Base-by-base conservation (phyloP, 2,888 invertebrate genomes). In the Brenthis hecate region DNA sequence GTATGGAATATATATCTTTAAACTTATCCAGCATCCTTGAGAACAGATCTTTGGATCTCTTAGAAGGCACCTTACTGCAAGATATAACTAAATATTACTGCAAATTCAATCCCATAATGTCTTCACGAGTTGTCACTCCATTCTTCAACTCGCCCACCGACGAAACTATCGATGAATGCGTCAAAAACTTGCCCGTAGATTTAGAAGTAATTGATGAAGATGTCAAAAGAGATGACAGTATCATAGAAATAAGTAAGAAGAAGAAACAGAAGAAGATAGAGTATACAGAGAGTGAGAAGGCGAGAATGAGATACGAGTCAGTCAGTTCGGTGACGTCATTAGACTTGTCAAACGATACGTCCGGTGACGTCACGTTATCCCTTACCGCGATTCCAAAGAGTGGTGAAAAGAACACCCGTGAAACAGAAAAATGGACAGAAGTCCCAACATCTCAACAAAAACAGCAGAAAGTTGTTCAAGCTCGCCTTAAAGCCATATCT, bases 1-100 rank as follows among this genome's bases (percentile, higher is more conserved):
- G 96, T 82, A 94, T 96, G 94, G 95, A 96, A 78, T 98, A 96
- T 79, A 96, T 98, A 69, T 94, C 94, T 6, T 90, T 96, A 61
- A 98, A 98, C 85, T 84, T 98, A 56, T 89, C 95, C 6, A 93
- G 95, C 19, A 87, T 97, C 13, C 86, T 98, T 6, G 96, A 96
- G 84, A 94, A 94, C 74, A 94, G 94, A 78, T 88, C 93, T 47
- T 86, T 97, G 63, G 96, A 96, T 71, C 84, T 91, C 16, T 82
- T 97, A 67, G 95, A 95, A 71, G 89, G 94, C 1, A 88, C 91
- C 0, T 86, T 95, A 0, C 82, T 97, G 36, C 91, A 94, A 56
- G 95, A 95, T 56, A 90, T 97, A 19, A 94, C 95, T 3, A 87
- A 89, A 5, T 95, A 95, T 83, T 97, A 97, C 80, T 93, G 94